phyloP scores from a whole-genome alignment of 2,888 invertebrate genomes.

The Lasioglossum malachurum region DNA sequence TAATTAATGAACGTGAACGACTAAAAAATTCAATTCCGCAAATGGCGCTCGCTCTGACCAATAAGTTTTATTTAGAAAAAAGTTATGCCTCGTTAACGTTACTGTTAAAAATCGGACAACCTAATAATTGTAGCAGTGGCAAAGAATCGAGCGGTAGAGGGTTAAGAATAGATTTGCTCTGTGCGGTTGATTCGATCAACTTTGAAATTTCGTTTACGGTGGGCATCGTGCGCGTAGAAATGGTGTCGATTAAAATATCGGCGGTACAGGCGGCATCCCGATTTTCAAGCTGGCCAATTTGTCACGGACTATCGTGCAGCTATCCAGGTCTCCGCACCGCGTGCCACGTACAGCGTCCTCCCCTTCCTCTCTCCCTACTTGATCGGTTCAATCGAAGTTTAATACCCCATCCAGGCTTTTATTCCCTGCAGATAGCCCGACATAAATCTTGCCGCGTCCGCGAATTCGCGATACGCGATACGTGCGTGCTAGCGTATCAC shows the following conservation, averaged over 20 bases:
- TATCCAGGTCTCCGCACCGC: not conserved
- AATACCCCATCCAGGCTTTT: slow-evolving; percentile 59
- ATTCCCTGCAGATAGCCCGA: slow-evolving; percentile 52
- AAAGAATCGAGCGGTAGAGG: not conserved
- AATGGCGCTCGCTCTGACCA: too few species aligned
- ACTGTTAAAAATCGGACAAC: too few species aligned
- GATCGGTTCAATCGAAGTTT: slow-evolving; percentile 64
- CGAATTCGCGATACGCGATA: slow-evolving; percentile 47
- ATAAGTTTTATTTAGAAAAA: too few species aligned
- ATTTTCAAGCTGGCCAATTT: slow-evolving; percentile 56
- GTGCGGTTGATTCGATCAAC: not conserved
- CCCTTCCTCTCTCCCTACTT: slow-evolving; percentile 38
- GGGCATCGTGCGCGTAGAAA: not conserved
- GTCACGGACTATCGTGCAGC: slow-evolving; percentile 57
- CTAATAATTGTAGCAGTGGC: not conserved
- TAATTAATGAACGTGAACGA: too few species aligned
- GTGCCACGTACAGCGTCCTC: not conserved
- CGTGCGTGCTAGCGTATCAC: not conserved
- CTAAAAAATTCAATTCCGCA: too few species aligned
- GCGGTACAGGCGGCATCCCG: not conserved
- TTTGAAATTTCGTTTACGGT: not conserved
- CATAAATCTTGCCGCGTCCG: slow-evolving; percentile 60
- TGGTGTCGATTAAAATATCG: slow-evolving; percentile 3
- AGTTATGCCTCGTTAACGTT: too few species aligned
- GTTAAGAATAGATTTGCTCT: not conserved